These are phyloP conservation scores for Glaucidium brasilianum DNA, from an alignment of 2,113 vertebrate species.

Conservation along the genomic window DNA sequence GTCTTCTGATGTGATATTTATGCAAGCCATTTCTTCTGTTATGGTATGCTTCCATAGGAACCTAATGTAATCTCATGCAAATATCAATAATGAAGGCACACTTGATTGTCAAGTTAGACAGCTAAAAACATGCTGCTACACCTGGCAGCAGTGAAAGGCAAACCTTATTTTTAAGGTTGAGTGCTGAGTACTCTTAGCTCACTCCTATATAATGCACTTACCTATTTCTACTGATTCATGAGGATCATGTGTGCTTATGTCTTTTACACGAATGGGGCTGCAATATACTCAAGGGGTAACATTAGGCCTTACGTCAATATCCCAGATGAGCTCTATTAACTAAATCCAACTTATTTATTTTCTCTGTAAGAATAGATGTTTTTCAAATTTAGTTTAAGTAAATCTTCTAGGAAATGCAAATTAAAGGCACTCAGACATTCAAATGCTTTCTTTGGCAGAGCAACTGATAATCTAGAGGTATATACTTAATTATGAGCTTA, in stretches of 20 bases:
- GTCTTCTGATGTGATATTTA: not conserved
- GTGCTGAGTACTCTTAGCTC: not conserved
- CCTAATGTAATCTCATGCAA: not conserved
- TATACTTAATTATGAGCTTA: not conserved
- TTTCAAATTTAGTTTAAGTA: not conserved
- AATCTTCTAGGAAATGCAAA: not conserved
- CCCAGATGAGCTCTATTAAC: not conserved
- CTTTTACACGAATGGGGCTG: not conserved
- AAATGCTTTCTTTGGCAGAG: not conserved
- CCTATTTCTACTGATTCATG: not conserved
- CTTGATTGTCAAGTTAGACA: not conserved
- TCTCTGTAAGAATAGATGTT: not conserved
- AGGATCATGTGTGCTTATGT: not conserved
- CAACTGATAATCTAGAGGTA: not conserved
- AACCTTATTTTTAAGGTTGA: not conserved
- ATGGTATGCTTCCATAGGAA: not conserved
- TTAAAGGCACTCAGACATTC: not conserved
- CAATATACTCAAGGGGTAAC: not conserved
- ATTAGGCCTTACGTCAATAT: not conserved
- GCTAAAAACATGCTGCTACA: not conserved
- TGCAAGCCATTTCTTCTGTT: not conserved
- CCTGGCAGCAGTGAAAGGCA: not conserved
- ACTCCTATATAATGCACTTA: not conserved
- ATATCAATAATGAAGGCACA: not conserved
- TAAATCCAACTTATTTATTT: not conserved